Evolutionary conservation across 2,113 vertebrate genomes (phyloP).

Genomic region (Strix aluco): DNA sequence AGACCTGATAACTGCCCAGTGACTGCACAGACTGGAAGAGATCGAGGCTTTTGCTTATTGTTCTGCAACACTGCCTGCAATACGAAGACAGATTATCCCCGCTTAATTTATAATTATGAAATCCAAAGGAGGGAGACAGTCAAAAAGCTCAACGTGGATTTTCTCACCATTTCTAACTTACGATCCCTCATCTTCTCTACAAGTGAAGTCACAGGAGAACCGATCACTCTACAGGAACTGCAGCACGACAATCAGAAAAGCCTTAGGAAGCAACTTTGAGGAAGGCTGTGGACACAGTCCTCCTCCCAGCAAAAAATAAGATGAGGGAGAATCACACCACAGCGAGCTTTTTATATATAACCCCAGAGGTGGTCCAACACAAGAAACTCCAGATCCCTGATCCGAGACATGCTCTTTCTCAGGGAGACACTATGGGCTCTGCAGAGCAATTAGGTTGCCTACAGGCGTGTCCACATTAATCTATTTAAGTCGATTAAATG

Average conservation of each 20-base stretch:
- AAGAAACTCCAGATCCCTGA: not conserved
- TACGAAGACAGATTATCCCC: not conserved
- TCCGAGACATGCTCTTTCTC: not conserved
- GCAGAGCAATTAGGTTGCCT: not conserved
- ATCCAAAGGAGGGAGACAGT: not conserved
- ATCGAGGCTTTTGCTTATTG: conserved; percentile 6
- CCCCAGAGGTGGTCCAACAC: not conserved
- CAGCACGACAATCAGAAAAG: not conserved
- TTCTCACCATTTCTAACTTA: not conserved
- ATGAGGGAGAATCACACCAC: not conserved
- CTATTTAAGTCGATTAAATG: not conserved
- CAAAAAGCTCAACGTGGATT: not conserved
- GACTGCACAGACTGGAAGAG: conserved; percentile 19
- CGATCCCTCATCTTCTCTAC: not conserved
- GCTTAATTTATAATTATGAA: not conserved
- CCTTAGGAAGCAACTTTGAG: not conserved
- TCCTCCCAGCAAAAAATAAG: not conserved
- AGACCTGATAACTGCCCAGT: conserved; percentile 24
- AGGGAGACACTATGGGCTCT: rapidly evolving
- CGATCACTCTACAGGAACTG: not conserved
- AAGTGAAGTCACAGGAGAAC: not conserved
- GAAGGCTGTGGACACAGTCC: not conserved
- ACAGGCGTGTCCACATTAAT: not conserved
- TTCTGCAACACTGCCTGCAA: not conserved
- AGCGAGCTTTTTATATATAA: not conserved